Evolutionary conservation across 2,797 vertebrate genomes (phyloP).

Genomic region (Sus cebifrons): DNA sequence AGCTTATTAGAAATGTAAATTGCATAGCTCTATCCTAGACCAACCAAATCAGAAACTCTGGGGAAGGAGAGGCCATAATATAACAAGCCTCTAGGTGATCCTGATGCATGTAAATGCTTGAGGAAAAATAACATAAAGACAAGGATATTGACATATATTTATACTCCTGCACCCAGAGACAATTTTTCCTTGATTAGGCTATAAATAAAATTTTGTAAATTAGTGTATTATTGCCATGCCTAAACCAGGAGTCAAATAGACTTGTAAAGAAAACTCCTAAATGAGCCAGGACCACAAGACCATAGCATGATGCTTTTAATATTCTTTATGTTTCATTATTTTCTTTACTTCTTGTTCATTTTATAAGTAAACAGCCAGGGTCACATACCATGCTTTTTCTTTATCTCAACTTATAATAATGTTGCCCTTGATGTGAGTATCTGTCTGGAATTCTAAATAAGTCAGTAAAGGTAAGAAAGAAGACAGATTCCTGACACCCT

Average conservation of each 20-base stretch:
- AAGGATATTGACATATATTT: slow-evolving; percentile 19
- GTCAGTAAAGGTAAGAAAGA: slow-evolving; percentile 46
- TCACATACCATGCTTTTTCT: neutral
- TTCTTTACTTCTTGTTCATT: neutral
- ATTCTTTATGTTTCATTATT: slow-evolving; percentile 14
- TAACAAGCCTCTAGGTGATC: neutral
- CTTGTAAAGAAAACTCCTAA: neutral
- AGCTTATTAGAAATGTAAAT: slow-evolving; percentile 5
- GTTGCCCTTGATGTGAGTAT: slow-evolving; percentile 16
- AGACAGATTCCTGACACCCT: neutral
- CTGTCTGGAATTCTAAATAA: slow-evolving; percentile 33
- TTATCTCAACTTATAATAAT: slow-evolving; percentile 33
- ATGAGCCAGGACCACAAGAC: neutral
- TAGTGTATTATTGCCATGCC: neutral
- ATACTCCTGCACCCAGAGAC: neutral
- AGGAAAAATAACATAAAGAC: neutral
- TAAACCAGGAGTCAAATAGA: slow-evolving; percentile 7
- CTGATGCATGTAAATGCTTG: slow-evolving; percentile 11
- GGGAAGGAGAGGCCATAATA: neutral
- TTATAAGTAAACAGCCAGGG: slow-evolving; percentile 22
- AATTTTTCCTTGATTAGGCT: neutral
- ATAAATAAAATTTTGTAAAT: slow-evolving; percentile 32
- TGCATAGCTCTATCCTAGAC: neutral
- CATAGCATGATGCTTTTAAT: slow-evolving; percentile 1
- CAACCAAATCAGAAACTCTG: slow-evolving; percentile 16